Conservation (phyloP, 1,140 invertebrate species). For the Gryon sp. region DNA sequence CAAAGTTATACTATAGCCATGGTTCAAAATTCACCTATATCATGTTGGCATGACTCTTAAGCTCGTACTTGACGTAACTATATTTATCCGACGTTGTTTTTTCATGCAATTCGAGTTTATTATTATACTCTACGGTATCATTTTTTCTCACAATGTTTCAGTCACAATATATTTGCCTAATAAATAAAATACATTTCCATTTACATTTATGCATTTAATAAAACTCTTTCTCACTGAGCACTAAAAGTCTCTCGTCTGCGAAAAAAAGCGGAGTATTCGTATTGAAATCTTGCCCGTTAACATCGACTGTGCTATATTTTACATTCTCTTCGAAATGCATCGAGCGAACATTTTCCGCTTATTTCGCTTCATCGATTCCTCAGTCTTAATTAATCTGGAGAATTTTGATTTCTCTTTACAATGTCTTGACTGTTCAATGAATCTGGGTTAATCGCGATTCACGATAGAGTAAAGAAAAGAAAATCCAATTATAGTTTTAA, state of each 20-base stretch:
- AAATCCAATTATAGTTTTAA: constrained; percentile 56
- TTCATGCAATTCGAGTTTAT: constrained; percentile 16
- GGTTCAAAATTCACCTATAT: constrained; percentile 16
- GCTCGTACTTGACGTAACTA: constrained; percentile 19
- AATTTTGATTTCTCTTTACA: constrained; percentile 49
- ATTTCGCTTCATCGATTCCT: constrained; percentile 40
- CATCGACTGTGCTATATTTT: constrained; percentile 24
- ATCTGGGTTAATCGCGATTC: constrained; percentile 56
- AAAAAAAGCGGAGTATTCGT: constrained; percentile 3
- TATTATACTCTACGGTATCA: constrained; percentile 2
- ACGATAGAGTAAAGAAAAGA: constrained; percentile 38
- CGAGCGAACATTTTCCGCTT: constrained; percentile 39
- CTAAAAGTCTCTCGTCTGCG: not conserved
- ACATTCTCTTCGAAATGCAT: constrained; percentile 17
- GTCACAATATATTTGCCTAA: constrained; percentile 16
- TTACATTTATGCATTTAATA: constrained; percentile 15
- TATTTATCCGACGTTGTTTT: constrained; percentile 10
- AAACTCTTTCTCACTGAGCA: not conserved
- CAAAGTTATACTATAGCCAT: constrained; percentile 13
- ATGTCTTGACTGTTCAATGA: constrained; percentile 46
- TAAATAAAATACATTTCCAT: constrained; percentile 43
- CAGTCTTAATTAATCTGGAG: constrained; percentile 42
- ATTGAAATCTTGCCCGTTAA: constrained; percentile 1
- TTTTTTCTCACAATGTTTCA: constrained; percentile 15
- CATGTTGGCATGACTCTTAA: constrained; percentile 11